Evolutionary conservation across 53 echinoderm and acorn worm species (phyloP).

Genomic region (Echinarachnius parma): DNA sequence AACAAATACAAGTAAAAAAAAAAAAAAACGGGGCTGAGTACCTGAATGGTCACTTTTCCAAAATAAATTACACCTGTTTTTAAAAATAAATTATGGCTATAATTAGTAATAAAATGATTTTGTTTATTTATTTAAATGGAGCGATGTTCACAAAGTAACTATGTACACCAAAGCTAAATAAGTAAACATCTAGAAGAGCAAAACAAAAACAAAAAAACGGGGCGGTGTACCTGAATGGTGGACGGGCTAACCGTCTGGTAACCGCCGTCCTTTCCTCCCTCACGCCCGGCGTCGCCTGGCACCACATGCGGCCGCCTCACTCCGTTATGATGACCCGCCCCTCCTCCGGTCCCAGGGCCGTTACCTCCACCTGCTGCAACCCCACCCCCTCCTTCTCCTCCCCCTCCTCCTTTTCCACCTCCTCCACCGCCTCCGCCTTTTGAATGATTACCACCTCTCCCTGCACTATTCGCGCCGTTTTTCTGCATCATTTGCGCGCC

Average conservation of each 20-base stretch:
- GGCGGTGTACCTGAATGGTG: conserved; percentile 46
- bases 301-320: neutral
- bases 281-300: neutral
- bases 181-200: no score
- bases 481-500: neutral
- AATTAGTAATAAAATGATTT: no score
- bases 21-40: no score
- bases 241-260: conserved; percentile 34
- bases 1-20: no score
- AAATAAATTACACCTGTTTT: no score
- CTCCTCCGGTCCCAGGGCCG: neutral
- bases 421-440: neutral
- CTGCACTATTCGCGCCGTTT: neutral
- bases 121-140: no score
- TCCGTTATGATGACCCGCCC: neutral
- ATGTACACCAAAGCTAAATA: no score
- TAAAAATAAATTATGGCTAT: no score
- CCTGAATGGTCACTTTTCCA: no score
- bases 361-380: neutral
- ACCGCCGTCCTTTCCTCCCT: neutral
- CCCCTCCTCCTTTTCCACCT: neutral
- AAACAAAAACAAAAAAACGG: no score
- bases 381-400: neutral
- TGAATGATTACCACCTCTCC: neutral
- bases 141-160: no score